Evolutionary conservation across 2,113 vertebrate genomes (phyloP).

Genomic region (Catharus bicknelli): DNA sequence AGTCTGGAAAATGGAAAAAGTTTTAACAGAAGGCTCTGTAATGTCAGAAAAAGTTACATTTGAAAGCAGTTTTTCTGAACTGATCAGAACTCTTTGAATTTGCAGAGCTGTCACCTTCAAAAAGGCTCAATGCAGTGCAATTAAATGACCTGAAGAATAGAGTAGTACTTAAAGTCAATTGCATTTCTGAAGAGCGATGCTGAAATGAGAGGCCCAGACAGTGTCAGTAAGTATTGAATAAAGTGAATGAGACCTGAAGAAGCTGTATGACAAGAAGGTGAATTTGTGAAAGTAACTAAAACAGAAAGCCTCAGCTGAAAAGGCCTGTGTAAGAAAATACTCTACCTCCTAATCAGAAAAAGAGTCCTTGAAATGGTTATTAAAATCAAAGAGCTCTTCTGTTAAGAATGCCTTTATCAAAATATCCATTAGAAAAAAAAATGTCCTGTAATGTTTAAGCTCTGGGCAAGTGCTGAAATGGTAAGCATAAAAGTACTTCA

Average conservation of each 20-base stretch:
- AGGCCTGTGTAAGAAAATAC: neutral
- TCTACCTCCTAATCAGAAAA: neutral
- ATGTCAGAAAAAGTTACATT: neutral
- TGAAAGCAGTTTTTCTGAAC: constrained; percentile 33
- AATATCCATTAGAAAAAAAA: constrained; percentile 14
- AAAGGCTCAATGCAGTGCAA: constrained; percentile 36
- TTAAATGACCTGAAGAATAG: constrained; percentile 58
- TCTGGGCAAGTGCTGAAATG: neutral
- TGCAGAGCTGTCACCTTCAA: constrained; percentile 28
- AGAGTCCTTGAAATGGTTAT: constrained; percentile 5
- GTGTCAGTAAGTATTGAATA: constrained; percentile 3
- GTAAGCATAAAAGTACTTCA: neutral
- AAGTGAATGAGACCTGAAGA: constrained; percentile 19
- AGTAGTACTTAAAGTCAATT: constrained; percentile 39
- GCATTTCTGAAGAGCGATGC: constrained; percentile 1
- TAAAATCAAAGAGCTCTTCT: constrained; percentile 37
- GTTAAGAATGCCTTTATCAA: constrained; percentile 28
- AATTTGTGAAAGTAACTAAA: constrained; percentile 32
- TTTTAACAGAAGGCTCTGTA: constrained; percentile 20
- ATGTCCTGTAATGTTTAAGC: neutral
- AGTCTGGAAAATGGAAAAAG: constrained; percentile 33
- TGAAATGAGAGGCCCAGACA: constrained; percentile 8
- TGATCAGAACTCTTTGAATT: constrained; percentile 49
- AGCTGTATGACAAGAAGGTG: neutral
- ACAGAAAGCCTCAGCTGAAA: constrained; percentile 7